A percentile compares a stretch with the other conserved stretches of the same genome.
Evolutionary conservation across 2,888 invertebrate genomes (phyloP).

Genomic region (Conchocele bisecta): DNA sequence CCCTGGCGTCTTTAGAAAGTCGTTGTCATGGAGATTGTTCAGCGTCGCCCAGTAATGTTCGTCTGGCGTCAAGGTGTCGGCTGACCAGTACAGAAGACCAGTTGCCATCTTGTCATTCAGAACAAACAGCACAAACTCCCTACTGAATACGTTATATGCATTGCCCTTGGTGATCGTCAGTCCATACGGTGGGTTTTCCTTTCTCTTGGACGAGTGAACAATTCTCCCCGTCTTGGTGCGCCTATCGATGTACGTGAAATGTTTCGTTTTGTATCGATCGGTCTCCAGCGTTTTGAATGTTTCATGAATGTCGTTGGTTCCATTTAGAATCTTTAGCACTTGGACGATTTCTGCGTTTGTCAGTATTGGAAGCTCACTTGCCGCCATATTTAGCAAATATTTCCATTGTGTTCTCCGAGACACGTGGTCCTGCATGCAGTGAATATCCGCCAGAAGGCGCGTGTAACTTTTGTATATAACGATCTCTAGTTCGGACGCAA

Average conservation of each 20-base stretch:
- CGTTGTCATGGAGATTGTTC: constrained; percentile 67
- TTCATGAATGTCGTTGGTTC: constrained; percentile 73
- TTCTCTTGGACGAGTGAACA: constrained; percentile 32
- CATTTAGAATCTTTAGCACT: constrained; percentile 69
- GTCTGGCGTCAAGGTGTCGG: constrained; percentile 73
- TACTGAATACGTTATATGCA: constrained; percentile 70
- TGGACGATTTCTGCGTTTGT: constrained; percentile 75
- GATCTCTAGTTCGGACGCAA: constrained; percentile 69
- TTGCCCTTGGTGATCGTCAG: constrained; percentile 71
- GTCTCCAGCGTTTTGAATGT: constrained; percentile 36
- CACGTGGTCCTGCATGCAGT: constrained; percentile 70
- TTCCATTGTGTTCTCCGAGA: constrained; percentile 59
- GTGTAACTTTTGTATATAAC: constrained; percentile 70
- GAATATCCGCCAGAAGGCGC: constrained; percentile 70
- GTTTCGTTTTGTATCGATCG: constrained; percentile 30
- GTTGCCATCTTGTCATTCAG: constrained; percentile 53
- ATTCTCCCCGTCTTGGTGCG: constrained; percentile 32
- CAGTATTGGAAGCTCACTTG: constrained; percentile 74
- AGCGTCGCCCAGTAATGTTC: constrained; percentile 77
- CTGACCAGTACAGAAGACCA: constrained; percentile 68
- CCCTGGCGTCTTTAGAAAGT: constrained; percentile 67
- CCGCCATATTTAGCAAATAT: constrained; percentile 77
- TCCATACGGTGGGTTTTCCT: constrained; percentile 58
- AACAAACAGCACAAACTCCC: constrained; percentile 69
- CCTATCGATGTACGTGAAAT: constrained; percentile 49